Percentiles rank a stretch among this genome's conserved stretches.
These are phyloP conservation scores for Triplophysa siluroides DNA, from an alignment of 2,113 vertebrate species.

Conservation along the genomic window DNA sequence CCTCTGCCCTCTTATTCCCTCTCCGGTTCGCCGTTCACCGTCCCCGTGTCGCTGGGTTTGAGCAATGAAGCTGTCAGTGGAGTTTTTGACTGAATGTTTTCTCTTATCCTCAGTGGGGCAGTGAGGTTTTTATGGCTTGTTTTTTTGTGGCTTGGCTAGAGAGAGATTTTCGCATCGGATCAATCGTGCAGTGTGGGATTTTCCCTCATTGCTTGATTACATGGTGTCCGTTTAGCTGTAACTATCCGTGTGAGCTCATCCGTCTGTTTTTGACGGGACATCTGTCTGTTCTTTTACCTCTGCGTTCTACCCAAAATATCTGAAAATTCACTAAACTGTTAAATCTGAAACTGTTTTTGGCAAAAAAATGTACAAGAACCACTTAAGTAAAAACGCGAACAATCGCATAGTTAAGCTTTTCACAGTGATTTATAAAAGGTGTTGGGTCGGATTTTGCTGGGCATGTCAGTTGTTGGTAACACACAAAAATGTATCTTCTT, in stretches of 20 bases:
- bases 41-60: constrained; percentile 24
- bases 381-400: too few species aligned
- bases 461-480: too few species aligned
- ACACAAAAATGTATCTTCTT: too few species aligned
- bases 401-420: too few species aligned
- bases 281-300: constrained; percentile 26
- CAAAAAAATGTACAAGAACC: too few species aligned
- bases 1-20: constrained; percentile 35
- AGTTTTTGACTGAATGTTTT: constrained; percentile 40
- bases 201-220: constrained; percentile 33
- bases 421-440: too few species aligned
- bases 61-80: constrained; percentile 36
- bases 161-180: background rate
- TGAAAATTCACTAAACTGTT: background rate
- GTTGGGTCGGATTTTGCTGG: too few species aligned
- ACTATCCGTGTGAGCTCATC: constrained; percentile 27
- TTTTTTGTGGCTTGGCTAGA: constrained; percentile 36
- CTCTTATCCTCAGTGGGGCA: constrained; percentile 21
- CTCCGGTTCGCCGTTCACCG: constrained; percentile 21
- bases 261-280: constrained; percentile 17
- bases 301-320: background rate
- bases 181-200: background rate
- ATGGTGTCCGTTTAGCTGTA: constrained; percentile 19
- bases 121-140: constrained; percentile 47
- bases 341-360: too few species aligned